phyloP scores from a whole-genome alignment of 1,140 invertebrate genomes.

The Drosophila repletoides region DNA sequence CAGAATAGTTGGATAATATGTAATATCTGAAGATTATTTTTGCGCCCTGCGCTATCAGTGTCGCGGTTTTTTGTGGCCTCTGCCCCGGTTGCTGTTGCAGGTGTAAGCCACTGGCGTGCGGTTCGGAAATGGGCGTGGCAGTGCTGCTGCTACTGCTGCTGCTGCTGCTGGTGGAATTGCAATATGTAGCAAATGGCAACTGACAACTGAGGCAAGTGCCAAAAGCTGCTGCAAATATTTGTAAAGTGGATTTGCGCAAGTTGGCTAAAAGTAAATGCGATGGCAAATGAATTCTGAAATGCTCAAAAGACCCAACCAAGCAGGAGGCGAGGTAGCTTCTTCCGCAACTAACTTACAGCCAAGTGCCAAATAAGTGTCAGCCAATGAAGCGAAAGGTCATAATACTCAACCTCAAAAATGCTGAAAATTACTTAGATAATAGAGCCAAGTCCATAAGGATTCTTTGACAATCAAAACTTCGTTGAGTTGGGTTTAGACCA shows the following conservation, averaged over 20 bases:
- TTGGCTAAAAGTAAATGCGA: constrained; percentile 52
- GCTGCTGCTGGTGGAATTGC: constrained; percentile 41
- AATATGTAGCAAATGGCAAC: constrained; percentile 41
- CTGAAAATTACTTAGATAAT: constrained; percentile 18
- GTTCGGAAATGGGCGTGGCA: constrained; percentile 18
- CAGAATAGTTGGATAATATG: constrained; percentile 58
- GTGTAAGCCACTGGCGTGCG: constrained; percentile 24
- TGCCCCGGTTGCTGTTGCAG: constrained; percentile 43
- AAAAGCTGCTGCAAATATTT: constrained; percentile 62
- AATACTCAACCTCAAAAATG: background rate
- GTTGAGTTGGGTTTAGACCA: too few relatives aligned
- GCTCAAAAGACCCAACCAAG: background rate
- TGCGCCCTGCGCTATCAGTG: constrained; percentile 30
- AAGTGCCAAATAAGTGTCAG: constrained; percentile 46
- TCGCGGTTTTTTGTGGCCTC: constrained; percentile 62
- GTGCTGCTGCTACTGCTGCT: constrained; percentile 23
- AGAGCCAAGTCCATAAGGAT: too few relatives aligned
- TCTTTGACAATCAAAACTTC: too few relatives aligned
- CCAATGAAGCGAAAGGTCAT: constrained; percentile 28
- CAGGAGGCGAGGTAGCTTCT: background rate
- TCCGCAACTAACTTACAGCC: constrained; percentile 1
- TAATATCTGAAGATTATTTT: constrained; percentile 73
- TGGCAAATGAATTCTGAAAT: constrained; percentile 67
- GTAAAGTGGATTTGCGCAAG: constrained; percentile 71
- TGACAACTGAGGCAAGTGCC: constrained; percentile 49